Evolutionary conservation across 2,888 invertebrate species (phyloP).

Genomic region (Caenorhabditis angaria): DNA sequence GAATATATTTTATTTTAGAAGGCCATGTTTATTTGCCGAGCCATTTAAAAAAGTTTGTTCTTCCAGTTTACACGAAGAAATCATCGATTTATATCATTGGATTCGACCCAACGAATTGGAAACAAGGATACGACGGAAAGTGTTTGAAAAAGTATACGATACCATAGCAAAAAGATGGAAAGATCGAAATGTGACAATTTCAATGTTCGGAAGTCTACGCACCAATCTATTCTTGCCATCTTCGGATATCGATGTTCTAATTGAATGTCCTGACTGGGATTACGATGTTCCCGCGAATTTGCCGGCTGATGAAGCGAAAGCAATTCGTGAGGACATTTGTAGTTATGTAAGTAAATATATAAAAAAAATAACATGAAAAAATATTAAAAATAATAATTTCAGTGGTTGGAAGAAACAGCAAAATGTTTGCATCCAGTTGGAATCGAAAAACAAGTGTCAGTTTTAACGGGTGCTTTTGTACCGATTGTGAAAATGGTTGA

Average conservation of each 20-base stretch:
- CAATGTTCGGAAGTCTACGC: slow-evolving; percentile 96
- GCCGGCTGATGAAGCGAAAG: neutral
- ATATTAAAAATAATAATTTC: slow-evolving; percentile 19
- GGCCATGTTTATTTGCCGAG: neutral
- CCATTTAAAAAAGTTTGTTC: neutral
- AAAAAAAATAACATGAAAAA: neutral
- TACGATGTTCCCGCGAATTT: slow-evolving; percentile 15
- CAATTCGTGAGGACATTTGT: neutral
- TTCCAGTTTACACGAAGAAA: slow-evolving; percentile 90
- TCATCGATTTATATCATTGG: slow-evolving; percentile 92
- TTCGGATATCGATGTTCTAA: slow-evolving; percentile 83
- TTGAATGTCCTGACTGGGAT: slow-evolving; percentile 71
- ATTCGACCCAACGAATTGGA: slow-evolving; percentile 93
- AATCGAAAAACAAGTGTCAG: slow-evolving; percentile 79
- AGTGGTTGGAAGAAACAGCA: slow-evolving; percentile 44
- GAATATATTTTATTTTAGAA: neutral
- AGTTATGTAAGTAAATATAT: neutral
- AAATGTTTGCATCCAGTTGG: slow-evolving; percentile 21
- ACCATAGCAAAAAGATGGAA: slow-evolving; percentile 38
- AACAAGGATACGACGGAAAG: slow-evolving; percentile 86
- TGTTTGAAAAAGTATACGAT: slow-evolving; percentile 80
- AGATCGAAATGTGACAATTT: slow-evolving; percentile 77
- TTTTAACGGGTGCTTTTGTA: slow-evolving; percentile 95
- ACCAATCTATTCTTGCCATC: slow-evolving; percentile 97
- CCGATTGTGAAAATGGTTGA: slow-evolving; percentile 90